phyloP scores from a whole-genome alignment of 2,888 invertebrate genomes.

The Phalangium opilio region DNA sequence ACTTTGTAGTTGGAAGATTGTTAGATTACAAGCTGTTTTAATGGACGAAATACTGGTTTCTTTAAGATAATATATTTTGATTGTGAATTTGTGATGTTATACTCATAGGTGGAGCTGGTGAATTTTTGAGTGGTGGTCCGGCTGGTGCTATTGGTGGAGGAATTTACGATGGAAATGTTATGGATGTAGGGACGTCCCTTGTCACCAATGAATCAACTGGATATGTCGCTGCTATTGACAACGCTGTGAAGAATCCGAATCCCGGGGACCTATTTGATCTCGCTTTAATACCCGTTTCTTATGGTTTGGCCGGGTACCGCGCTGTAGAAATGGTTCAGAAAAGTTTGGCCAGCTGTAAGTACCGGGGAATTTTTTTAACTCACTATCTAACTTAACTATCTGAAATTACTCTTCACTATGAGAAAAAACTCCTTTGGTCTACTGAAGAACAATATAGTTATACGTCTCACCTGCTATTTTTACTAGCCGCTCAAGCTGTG shows the following conservation, averaged over 20 bases:
- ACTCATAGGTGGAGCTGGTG: neutral
- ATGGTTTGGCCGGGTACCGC: constrained; percentile 1
- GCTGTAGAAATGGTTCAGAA: neutral
- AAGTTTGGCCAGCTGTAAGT: neutral
- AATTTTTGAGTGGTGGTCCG: neutral
- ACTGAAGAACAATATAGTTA: too few species aligned
- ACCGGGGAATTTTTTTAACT: neutral
- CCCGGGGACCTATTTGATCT: constrained; percentile 3
- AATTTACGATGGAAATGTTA: neutral
- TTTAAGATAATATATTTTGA: too few species aligned
- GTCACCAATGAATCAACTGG: constrained; percentile 1
- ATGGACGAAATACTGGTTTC: too few species aligned
- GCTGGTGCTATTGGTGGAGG: constrained; percentile 1
- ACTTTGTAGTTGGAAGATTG: too few species aligned
- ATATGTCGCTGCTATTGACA: neutral
- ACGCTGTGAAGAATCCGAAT: constrained; percentile 2
- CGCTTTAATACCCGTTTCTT: neutral
- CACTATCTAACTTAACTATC: neutral
- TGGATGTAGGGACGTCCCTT: neutral
- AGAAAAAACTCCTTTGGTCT: too few species aligned
- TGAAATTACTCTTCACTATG: neutral
- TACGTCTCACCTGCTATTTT: too few species aligned
- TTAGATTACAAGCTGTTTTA: too few species aligned
- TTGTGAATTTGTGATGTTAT: too few species aligned
- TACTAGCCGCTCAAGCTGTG: too few species aligned